Evolutionary conservation across 2,888 invertebrate genomes (phyloP).

Genomic region (Pseudeuparius sepicola): DNA sequence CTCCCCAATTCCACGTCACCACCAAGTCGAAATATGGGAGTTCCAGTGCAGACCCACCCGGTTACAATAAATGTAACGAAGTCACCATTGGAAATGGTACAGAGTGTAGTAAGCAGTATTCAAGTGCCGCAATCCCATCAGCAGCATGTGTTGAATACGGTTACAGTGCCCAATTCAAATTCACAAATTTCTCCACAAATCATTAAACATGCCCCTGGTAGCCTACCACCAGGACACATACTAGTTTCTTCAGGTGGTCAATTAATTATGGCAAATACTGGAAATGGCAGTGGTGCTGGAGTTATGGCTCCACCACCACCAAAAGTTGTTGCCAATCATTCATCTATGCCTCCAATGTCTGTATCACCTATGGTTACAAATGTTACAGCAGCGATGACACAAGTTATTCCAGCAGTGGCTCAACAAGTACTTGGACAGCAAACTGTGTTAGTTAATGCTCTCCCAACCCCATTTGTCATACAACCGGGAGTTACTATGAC

Average conservation of each 20-base stretch:
- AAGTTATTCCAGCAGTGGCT: conserved; percentile 52
- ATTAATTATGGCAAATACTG: conserved; percentile 52
- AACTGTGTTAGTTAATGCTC: conserved; percentile 69
- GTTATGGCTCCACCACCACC: conserved; percentile 54
- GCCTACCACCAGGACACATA: conserved; percentile 55
- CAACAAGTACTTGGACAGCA: conserved; percentile 64
- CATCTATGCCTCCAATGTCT: conserved; percentile 49
- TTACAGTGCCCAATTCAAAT: conserved; percentile 12
- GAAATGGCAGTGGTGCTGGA: conserved; percentile 46
- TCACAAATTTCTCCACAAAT: conserved; percentile 30
- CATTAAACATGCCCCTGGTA: conserved; percentile 41
- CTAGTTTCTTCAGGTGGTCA: conserved; percentile 69
- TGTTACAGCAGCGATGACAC: conserved; percentile 54
- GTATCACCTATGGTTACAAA: conserved; percentile 54
- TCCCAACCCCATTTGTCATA: conserved; percentile 67
- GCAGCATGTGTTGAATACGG: conserved; percentile 23
- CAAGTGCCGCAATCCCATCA: conserved; percentile 45
- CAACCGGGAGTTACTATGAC: conserved; percentile 66
- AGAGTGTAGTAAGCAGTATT: conserved; percentile 62
- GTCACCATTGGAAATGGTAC: conserved; percentile 68
- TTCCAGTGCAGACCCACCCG: conserved; percentile 24
- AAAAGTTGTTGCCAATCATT: conserved; percentile 23
- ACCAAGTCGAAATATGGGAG: conserved; percentile 16
- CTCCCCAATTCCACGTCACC: conserved; percentile 31
- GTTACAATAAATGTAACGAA: conserved; percentile 41